phyloP scores from a whole-genome alignment of 2,113 vertebrate species.

The Lipophrys pholis region DNA sequence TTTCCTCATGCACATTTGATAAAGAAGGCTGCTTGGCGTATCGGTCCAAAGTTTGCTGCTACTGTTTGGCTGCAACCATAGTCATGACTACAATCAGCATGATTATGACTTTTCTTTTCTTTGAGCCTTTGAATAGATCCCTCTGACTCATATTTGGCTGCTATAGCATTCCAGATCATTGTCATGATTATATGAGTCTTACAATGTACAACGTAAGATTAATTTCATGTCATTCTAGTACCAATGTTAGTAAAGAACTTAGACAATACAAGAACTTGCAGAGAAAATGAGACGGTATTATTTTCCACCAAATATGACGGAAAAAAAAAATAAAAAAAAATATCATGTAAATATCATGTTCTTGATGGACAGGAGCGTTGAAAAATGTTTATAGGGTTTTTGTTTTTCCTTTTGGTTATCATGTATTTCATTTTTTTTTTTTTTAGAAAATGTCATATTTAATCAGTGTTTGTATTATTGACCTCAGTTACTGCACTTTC shows the following conservation, averaged over 20 bases:
- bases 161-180: conserved; percentile 59
- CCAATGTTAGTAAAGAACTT: conserved; percentile 28
- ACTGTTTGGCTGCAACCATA: conserved; percentile 42
- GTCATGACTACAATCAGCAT: conserved; percentile 36
- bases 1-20: conserved; percentile 60
- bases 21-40: conserved; percentile 68
- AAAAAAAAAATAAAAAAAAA: conserved; percentile 29
- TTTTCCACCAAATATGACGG: conserved; percentile 56
- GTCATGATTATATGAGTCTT: conserved; percentile 11
- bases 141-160: conserved; percentile 54
- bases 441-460: conserved; percentile 81
- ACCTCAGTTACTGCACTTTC: conserved; percentile 93
- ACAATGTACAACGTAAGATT: conserved; percentile 21
- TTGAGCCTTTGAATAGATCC: conserved; percentile 38
- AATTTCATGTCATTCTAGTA: conserved; percentile 35
- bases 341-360: conserved; percentile 69
- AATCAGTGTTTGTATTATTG: conserved; percentile 89
- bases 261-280: conserved; percentile 38
- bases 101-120: conserved; percentile 46
- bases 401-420: conserved; percentile 35
- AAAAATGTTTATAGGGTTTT: conserved; percentile 46
- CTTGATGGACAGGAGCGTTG: conserved; percentile 40
- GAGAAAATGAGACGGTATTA: conserved; percentile 53
- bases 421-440: conserved; percentile 73
- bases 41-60: conserved; percentile 66